Conservation (phyloP, 2,113 vertebrate species). For the Anser cygnoides region DNA sequence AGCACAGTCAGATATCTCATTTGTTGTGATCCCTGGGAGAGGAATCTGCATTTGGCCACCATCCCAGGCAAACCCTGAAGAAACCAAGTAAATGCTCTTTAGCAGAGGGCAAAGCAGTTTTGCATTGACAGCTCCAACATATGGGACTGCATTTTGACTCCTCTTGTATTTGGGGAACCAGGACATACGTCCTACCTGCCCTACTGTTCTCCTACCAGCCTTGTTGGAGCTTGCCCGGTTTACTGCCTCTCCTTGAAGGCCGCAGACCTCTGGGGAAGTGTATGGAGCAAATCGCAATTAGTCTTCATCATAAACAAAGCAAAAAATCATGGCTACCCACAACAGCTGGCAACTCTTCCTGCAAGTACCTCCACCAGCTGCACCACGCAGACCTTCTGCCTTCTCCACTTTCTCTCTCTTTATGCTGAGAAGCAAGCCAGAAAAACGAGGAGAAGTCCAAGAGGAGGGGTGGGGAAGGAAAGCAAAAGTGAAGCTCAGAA, state of each 20-base stretch:
- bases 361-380: accelerated
- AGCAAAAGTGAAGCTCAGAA: neutral
- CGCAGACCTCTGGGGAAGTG: neutral
- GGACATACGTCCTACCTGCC: accelerated
- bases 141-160: neutral
- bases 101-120: neutral
- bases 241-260: neutral
- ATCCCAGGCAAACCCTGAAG: accelerated
- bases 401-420: neutral
- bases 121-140: neutral
- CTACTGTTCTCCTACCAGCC: neutral
- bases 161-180: neutral
- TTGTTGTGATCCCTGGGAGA: neutral
- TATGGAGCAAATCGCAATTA: neutral
- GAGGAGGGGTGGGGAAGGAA: neutral
- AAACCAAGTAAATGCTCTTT: neutral
- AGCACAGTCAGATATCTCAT: accelerated
- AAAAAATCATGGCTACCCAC: neutral
- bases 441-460: neutral
- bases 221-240: neutral
- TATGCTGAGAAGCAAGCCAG: neutral
- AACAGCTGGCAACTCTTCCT: neutral
- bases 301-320: neutral
- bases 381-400: neutral
- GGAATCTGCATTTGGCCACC: neutral